Conservation (phyloP, 2,888 invertebrate genomes). For the Coecobrya sp. region DNA sequence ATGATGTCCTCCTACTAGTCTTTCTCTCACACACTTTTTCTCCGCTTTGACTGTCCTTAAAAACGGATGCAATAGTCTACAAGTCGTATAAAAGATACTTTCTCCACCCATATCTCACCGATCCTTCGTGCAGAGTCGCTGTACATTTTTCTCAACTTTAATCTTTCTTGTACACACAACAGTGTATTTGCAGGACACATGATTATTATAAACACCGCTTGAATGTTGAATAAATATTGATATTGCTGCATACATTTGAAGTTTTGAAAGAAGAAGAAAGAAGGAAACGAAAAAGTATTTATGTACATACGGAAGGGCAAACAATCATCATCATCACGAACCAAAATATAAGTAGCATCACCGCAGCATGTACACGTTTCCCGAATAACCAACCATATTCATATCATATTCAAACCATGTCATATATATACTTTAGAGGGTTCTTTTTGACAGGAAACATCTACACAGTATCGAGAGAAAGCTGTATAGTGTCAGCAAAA, state of each 20-base stretch:
- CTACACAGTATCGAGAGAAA: background rate
- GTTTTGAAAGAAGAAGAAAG: no score
- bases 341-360: background rate
- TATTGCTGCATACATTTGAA: background rate
- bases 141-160: slow-evolving; percentile 21
- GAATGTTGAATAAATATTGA: background rate
- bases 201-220: background rate
- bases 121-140: background rate
- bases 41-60: slow-evolving; percentile 53
- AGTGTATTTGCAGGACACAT: background rate
- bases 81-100: background rate
- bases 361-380: slow-evolving; percentile 2
- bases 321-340: background rate
- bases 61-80: slow-evolving; percentile 61
- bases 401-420: slow-evolving; percentile 7
- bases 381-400: background rate
- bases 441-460: background rate
- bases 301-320: background rate
- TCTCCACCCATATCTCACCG: background rate
- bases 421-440: background rate
- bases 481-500: background rate
- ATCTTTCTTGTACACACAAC: slow-evolving; percentile 30
- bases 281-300: slow-evolving; percentile 15
- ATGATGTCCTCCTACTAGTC: slow-evolving; percentile 40
- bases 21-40: slow-evolving; percentile 57